Percentiles rank a stretch among this genome's conserved stretches.
Conservation (phyloP, 2,797 vertebrate species). For the Epinephelus coioides region DNA sequence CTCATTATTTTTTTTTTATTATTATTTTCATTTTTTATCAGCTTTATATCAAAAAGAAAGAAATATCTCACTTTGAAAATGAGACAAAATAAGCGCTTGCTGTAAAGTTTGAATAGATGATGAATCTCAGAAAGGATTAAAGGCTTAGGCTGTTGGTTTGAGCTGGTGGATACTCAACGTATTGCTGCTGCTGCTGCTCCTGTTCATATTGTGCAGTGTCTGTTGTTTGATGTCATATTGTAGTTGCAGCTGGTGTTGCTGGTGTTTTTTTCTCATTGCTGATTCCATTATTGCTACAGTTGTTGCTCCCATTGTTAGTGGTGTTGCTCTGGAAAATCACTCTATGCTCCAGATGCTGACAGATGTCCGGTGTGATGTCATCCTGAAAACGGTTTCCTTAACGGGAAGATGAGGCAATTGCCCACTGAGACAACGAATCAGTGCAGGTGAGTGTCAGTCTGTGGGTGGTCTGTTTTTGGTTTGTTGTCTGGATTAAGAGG, state of each 20-base stretch:
- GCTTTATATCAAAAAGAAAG: conserved; percentile 30
- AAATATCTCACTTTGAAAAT: conserved; percentile 17
- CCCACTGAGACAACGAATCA: conserved; percentile 12
- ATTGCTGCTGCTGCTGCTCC: conserved; percentile 47
- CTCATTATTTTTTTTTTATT: not conserved
- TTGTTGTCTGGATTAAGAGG: conserved; percentile 46
- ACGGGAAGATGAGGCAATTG: not conserved
- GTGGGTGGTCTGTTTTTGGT: conserved; percentile 34
- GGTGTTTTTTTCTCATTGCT: conserved; percentile 10
- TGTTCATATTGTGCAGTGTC: conserved; percentile 13
- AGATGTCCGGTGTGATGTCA: conserved; percentile 13
- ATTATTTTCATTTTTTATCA: not conserved
- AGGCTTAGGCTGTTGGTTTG: conserved; percentile 42
- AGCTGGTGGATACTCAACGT: conserved; percentile 12
- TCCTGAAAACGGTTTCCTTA: conserved; percentile 23
- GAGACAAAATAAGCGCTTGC: conserved; percentile 19
- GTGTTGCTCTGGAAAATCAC: conserved; percentile 14
- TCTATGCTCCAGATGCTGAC: conserved; percentile 6
- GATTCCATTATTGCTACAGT: conserved; percentile 31
- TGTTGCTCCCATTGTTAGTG: not conserved
- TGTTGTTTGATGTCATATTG: not conserved
- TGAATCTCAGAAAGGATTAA: conserved; percentile 35
- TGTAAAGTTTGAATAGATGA: conserved; percentile 33
- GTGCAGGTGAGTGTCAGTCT: conserved; percentile 7
- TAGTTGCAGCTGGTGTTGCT: conserved; percentile 16